These are phyloP conservation scores for Norana najaformis DNA, from an alignment of 2,888 invertebrate species.

Conservation along the genomic window DNA sequence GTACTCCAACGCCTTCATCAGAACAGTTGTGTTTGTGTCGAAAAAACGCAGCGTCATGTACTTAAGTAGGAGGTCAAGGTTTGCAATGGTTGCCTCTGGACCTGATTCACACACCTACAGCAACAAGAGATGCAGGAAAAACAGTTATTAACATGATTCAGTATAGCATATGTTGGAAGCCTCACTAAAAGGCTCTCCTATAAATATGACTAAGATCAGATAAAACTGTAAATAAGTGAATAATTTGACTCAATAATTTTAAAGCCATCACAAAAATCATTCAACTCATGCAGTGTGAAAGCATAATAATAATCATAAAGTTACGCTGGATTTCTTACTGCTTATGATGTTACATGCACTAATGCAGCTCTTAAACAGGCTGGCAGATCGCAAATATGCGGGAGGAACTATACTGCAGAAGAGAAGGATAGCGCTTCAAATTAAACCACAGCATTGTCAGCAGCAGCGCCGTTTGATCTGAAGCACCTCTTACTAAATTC, in stretches of 20 bases:
- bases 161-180: no score
- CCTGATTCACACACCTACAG: constrained; percentile 30
- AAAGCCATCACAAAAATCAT: background rate
- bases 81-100: constrained; percentile 76
- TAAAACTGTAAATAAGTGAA: background rate
- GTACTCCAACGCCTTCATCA: constrained; percentile 92
- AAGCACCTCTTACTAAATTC: no score
- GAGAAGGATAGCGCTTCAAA: no score
- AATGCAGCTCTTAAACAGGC: no score
- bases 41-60: constrained; percentile 96
- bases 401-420: no score
- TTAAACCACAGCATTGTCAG: no score
- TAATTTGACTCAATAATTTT: background rate
- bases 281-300: background rate
- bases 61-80: constrained; percentile 90
- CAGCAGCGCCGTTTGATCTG: no score
- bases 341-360: no score
- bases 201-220: no score
- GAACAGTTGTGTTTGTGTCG: constrained; percentile 96
- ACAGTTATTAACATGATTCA: background rate
- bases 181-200: no score
- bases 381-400: no score
- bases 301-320: background rate
- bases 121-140: background rate
- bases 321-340: no score